A percentile compares a stretch with the other conserved stretches of the same genome.
Conservation (phyloP, 2,888 invertebrate species). For the Eilema griseolum region DNA sequence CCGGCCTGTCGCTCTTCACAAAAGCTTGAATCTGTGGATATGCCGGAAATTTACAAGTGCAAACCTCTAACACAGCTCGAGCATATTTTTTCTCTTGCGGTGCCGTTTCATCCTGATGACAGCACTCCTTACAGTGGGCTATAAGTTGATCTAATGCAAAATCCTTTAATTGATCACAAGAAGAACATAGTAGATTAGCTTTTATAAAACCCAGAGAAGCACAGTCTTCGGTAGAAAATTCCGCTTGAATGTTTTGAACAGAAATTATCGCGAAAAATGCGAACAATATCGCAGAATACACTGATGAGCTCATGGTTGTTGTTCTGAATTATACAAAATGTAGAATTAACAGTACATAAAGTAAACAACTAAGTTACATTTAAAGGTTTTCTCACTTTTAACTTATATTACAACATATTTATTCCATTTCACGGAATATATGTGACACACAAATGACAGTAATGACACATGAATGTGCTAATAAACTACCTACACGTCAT, state of each 20-base stretch:
- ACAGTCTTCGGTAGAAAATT: conserved; percentile 94
- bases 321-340: background rate
- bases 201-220: conserved; percentile 94
- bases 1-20: conserved; percentile 96
- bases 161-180: conserved; percentile 94
- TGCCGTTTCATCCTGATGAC: conserved; percentile 90
- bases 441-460: background rate
- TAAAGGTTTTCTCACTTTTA: background rate
- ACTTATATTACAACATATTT: too few relatives aligned
- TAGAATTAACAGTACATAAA: background rate
- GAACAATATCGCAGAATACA: conserved; percentile 24
- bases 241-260: conserved; percentile 64
- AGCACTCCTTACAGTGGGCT: conserved; percentile 92
- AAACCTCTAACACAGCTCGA: conserved; percentile 97
- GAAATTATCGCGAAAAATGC: conserved; percentile 38
- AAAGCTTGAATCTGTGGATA: conserved; percentile 99
- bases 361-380: background rate
- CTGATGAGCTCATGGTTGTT: conserved; percentile 11
- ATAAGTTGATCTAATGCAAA: conserved; percentile 90
- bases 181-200: conserved; percentile 94
- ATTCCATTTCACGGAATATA: too few relatives aligned
- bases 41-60: conserved; percentile 99
- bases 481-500: conserved; percentile 1
- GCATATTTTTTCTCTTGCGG: conserved; percentile 93
- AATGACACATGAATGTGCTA: background rate